Conservation (phyloP, 2,113 vertebrate species). For the Cacatua alba region DNA sequence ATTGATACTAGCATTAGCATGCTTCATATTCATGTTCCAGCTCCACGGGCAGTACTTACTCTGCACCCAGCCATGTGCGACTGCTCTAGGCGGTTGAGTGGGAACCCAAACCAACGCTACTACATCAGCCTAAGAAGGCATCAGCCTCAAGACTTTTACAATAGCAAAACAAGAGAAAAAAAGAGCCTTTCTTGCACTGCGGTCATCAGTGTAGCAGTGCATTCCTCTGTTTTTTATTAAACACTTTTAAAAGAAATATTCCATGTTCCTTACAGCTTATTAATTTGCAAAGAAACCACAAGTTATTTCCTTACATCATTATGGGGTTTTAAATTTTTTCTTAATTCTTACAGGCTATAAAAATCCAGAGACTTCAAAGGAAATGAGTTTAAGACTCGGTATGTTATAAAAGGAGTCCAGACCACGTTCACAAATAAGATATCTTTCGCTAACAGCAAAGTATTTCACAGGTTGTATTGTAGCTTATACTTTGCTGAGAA, state of each 20-base stretch:
- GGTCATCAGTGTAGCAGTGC: slow-evolving; percentile 46
- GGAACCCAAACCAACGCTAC: slow-evolving; percentile 1
- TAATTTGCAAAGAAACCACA: slow-evolving; percentile 75
- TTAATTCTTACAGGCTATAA: slow-evolving; percentile 10
- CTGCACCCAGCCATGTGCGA: slow-evolving; percentile 73
- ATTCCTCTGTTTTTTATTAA: slow-evolving; percentile 58
- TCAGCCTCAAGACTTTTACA: slow-evolving; percentile 54
- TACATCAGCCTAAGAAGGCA: slow-evolving; percentile 30
- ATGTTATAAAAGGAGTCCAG: slow-evolving; percentile 46
- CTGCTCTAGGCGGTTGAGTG: slow-evolving; percentile 60
- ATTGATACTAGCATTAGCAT: slow-evolving; percentile 89
- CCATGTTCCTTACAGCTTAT: slow-evolving; percentile 62
- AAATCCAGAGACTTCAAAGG: slow-evolving; percentile 59
- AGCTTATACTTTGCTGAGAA: background rate
- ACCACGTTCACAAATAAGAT: slow-evolving; percentile 30
- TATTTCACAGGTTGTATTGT: slow-evolving; percentile 45
- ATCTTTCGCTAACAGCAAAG: slow-evolving; percentile 10
- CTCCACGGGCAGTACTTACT: slow-evolving; percentile 71
- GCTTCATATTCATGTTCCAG: slow-evolving; percentile 80
- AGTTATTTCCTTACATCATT: slow-evolving; percentile 66
- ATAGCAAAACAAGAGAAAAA: slow-evolving; percentile 52
- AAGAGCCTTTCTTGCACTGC: slow-evolving; percentile 61
- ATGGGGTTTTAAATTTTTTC: background rate
- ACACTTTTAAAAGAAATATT: slow-evolving; percentile 64
- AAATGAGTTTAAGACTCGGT: slow-evolving; percentile 63